Conservation (phyloP, 2,888 invertebrate species). For the Siphlonurus alternatus region DNA sequence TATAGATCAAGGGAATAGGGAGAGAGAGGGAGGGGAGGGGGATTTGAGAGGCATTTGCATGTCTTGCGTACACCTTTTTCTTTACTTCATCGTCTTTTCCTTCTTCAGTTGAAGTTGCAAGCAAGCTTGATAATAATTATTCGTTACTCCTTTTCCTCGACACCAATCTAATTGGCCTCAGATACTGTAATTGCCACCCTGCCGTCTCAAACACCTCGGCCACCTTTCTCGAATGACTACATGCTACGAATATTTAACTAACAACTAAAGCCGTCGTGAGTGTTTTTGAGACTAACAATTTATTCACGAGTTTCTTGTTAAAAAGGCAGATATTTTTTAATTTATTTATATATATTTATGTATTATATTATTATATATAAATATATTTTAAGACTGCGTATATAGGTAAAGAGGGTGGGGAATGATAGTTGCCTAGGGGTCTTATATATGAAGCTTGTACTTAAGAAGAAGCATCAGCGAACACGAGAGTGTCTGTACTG, state of each 20-base stretch:
- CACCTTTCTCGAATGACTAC: not conserved
- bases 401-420: too few relatives aligned
- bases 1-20: not conserved
- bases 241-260: slow-evolving; percentile 4
- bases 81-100: not conserved
- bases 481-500: too few relatives aligned
- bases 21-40: not conserved
- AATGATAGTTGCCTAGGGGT: not conserved
- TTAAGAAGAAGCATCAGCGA: too few relatives aligned
- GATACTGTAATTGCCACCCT: slow-evolving; percentile 6
- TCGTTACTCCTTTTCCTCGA: not conserved
- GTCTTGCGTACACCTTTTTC: not conserved
- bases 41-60: not conserved
- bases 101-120: not conserved
- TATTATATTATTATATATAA: too few relatives aligned
- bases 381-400: too few relatives aligned
- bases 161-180: slow-evolving; percentile 5
- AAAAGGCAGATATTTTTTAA: too few relatives aligned
- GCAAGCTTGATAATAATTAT: not conserved
- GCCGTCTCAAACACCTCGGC: not conserved
- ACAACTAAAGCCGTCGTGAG: not conserved
- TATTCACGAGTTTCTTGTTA: not conserved
- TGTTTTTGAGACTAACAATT: not conserved
- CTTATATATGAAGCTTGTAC: not conserved
- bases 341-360: too few relatives aligned